phyloP scores from a whole-genome alignment of 1,140 invertebrate species.

The Drosophila leontia region DNA sequence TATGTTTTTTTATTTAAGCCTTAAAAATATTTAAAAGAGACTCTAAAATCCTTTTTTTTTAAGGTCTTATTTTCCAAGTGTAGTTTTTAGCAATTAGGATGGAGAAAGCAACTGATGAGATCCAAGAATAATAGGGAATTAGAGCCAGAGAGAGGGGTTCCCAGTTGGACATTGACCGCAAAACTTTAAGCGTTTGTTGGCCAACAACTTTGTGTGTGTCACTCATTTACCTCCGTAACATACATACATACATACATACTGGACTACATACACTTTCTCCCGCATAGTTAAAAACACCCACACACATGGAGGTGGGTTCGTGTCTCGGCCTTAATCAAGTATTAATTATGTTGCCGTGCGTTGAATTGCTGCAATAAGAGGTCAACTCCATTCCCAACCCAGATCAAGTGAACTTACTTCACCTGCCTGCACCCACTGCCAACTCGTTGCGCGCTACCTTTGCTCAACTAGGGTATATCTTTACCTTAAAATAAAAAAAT shows the following conservation, averaged over 20 bases:
- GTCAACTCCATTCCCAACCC: slow-evolving; percentile 27
- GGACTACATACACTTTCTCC: slow-evolving; percentile 4
- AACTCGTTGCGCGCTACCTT: slow-evolving; percentile 11
- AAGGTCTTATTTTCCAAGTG: neutral
- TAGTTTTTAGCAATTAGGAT: slow-evolving; percentile 5
- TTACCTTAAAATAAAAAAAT: neutral
- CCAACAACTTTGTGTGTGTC: slow-evolving; percentile 42
- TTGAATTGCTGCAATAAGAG: slow-evolving; percentile 51
- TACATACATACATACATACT: neutral
- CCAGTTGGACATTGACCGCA: slow-evolving; percentile 35
- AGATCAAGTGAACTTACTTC: slow-evolving; percentile 14
- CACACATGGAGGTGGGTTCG: neutral
- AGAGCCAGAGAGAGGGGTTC: slow-evolving; percentile 14
- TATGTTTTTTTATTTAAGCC: no score
- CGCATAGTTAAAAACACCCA: slow-evolving; percentile 16
- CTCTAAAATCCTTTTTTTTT: no score
- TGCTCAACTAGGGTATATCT: neutral
- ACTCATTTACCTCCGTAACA: neutral
- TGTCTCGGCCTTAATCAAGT: slow-evolving; percentile 62
- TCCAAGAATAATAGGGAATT: neutral
- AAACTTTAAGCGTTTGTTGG: slow-evolving; percentile 46
- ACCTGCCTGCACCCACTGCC: neutral
- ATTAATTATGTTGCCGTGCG: slow-evolving; percentile 61
- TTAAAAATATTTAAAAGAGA: no score
- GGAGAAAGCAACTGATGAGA: slow-evolving; percentile 5